A percentile compares a stretch with the other conserved stretches of the same genome.
phyloP scores from a whole-genome alignment of 1,140 invertebrate species.

The Papilio xuthus region DNA sequence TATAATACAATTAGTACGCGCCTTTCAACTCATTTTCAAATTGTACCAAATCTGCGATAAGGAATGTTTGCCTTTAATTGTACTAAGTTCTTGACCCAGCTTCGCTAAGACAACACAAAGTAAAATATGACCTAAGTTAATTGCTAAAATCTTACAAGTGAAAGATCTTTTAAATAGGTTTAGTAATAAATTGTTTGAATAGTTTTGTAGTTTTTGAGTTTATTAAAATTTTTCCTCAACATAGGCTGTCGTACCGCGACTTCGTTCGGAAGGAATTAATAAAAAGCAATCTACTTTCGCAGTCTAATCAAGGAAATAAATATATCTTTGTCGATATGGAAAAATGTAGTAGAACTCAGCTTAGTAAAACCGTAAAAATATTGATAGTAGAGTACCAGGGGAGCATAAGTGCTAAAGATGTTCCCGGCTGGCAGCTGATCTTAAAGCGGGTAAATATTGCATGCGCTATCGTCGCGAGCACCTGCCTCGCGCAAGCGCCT shows the following conservation, averaged over 20 bases:
- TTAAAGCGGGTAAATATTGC: constrained; percentile 33
- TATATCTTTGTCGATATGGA: too few species aligned
- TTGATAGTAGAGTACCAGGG: not conserved
- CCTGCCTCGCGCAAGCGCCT: constrained; percentile 21
- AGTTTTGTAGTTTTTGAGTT: not conserved
- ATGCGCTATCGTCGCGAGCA: constrained; percentile 29
- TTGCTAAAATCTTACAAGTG: not conserved
- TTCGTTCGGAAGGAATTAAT: too few species aligned
- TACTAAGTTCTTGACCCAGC: too few species aligned
- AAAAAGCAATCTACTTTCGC: too few species aligned
- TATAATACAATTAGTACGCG: too few species aligned
- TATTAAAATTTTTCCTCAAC: not conserved
- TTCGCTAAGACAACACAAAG: not conserved
- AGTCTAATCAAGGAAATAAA: too few species aligned
- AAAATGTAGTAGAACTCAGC: not conserved
- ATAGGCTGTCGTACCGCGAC: too few species aligned
- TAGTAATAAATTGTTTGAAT: too few species aligned
- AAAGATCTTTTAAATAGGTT: too few species aligned
- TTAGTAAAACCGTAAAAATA: not conserved
- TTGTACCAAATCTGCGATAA: too few species aligned
- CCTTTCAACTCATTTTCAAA: too few species aligned
- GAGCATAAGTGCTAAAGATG: constrained; percentile 25
- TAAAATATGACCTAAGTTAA: not conserved
- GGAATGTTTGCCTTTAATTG: too few species aligned
- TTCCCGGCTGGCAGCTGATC: constrained; percentile 22